Conservation (phyloP, 2,113 vertebrate genomes). For the Brachyhypopomus occidentalis region DNA sequence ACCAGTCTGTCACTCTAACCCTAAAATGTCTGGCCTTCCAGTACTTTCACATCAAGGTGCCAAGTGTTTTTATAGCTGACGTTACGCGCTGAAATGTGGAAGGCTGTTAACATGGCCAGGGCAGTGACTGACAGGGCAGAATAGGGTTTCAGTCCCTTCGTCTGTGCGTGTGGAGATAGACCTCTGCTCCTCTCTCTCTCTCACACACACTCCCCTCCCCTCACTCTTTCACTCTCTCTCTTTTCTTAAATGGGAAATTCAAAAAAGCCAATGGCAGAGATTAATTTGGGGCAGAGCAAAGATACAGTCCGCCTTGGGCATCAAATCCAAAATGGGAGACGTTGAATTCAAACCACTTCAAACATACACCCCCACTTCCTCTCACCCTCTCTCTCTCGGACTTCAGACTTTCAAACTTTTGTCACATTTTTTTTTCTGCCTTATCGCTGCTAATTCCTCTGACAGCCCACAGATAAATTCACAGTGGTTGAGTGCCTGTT, state of each 20-base stretch:
- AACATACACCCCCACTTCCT: constrained; percentile 56
- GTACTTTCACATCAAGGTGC: constrained; percentile 48
- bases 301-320: constrained; percentile 69
- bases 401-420: constrained; percentile 69
- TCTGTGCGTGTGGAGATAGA: constrained; percentile 12
- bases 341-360: constrained; percentile 65
- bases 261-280: constrained; percentile 57
- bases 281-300: constrained; percentile 63
- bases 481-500: constrained; percentile 64
- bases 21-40: constrained; percentile 5
- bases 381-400: constrained; percentile 57
- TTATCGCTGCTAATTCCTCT: constrained; percentile 76
- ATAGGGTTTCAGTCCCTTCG: constrained; percentile 36
- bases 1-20: constrained; percentile 11
- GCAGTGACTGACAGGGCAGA: constrained; percentile 22
- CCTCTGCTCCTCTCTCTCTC: neutral
- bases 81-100: constrained; percentile 60
- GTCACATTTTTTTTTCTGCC: constrained; percentile 64
- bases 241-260: constrained; percentile 55
- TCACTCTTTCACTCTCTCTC: neutral
- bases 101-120: constrained; percentile 61
- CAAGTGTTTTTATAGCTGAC: constrained; percentile 60
- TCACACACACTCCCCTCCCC: neutral
- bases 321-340: constrained; percentile 57
- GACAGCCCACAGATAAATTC: constrained; percentile 74